Base-by-base conservation (phyloP, 2,888 invertebrate species). In the Polylopha cassiicola region DNA sequence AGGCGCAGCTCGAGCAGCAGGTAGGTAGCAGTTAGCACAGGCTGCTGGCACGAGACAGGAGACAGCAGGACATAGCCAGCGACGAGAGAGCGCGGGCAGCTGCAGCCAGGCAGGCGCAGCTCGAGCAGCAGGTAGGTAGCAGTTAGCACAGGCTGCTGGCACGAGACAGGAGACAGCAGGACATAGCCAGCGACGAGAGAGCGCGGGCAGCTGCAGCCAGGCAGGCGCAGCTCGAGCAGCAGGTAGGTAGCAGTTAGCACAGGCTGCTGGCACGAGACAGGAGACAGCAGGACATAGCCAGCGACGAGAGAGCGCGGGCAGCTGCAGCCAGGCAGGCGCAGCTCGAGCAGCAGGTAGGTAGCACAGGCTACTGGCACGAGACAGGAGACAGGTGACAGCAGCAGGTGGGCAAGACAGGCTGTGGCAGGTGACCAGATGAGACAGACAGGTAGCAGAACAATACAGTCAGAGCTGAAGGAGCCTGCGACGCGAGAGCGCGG, bases 21-120 rank as follows among this genome's bases (percentile, higher is more conserved):
- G 85, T 71, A 29, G 38, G 32, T 23, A 14, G 7, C 15, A n/a
- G n/a, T 31, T 2, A 29, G n/a, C n/a, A n/a, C n/a, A n/a, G n/a
- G n/a, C n/a, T n/a, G n/a, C n/a, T n/a, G 97, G 3, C 79, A 97
- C 15, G 97, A 97, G 73, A 92, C 94, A 54, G 97, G 97, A 78
- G 93, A 94, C 0, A 91, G 94, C 0, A 89, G 92, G 41, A 95
- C 61, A 91, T 95, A 63, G 95, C 97, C 77, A 92, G 95, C 1
- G 90, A 92, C 41, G 95, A 95, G 75, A 86, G 92, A 15, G 90
- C 87, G 3, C 69, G 88, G 15, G 86, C 86, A 1, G 73, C 87
- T 1, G 87, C 88, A 36, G 77, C 82, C 56, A 63, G 88, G 42
- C 86, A 90, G 3, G 87, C 87, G 37, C 90, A 89, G 66, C 68